phyloP scores from a whole-genome alignment of 2,113 vertebrate genomes.

The Saguinus midas region DNA sequence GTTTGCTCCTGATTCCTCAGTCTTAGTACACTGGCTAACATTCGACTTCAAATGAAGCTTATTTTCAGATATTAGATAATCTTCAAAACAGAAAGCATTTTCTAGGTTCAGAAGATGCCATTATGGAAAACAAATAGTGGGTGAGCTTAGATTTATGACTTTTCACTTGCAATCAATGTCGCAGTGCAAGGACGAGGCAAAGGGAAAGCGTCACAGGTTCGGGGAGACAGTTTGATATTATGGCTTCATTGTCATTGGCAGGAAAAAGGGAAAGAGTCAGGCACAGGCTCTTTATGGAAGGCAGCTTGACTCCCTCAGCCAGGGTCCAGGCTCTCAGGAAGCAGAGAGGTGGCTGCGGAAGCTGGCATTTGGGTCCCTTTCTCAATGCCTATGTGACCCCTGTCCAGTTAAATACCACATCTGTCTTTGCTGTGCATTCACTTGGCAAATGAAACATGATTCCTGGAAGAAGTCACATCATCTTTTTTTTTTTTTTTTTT shows the following conservation, averaged over 20 bases:
- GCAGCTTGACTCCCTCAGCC: too few species aligned
- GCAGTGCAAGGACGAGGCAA: not conserved
- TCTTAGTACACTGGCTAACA: accelerated
- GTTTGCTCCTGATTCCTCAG: not conserved
- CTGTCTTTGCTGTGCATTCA: too few species aligned
- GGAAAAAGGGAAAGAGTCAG: accelerated
- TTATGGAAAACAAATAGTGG: not conserved
- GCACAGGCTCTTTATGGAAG: too few species aligned
- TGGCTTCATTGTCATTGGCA: accelerated
- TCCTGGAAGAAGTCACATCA: accelerated
- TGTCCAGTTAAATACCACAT: accelerated
- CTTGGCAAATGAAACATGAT: not conserved
- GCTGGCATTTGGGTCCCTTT: not conserved
- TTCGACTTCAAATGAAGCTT: not conserved
- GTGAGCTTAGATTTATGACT: not conserved
- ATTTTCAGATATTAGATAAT: slow-evolving; percentile 57
- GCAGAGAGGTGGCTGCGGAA: too few species aligned
- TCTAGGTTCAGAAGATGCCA: slow-evolving; percentile 64
- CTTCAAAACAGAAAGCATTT: slow-evolving; percentile 66
- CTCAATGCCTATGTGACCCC: too few species aligned
- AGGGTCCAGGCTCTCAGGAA: too few species aligned
- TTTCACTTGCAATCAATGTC: not conserved
- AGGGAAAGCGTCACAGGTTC: not conserved
- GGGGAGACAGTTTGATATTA: accelerated
- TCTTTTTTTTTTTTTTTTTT: too few species aligned